Evolutionary conservation across 2,113 vertebrate genomes (phyloP).

Genomic region (Notarius quadriscutis): DNA sequence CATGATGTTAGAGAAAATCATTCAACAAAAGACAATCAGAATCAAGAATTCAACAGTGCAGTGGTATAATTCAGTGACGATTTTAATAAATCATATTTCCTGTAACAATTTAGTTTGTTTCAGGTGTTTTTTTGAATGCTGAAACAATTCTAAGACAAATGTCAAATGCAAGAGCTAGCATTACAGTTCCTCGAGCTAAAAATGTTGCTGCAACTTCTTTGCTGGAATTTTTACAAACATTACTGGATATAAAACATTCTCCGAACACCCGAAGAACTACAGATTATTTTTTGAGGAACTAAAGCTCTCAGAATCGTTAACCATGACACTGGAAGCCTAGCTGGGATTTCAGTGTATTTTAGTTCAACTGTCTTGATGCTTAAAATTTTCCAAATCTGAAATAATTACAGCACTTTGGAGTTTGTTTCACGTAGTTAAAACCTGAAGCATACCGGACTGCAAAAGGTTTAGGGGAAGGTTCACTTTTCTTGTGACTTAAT

Average conservation of each 20-base stretch:
- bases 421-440: background rate
- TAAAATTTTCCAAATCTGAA: background rate
- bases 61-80: background rate
- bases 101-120: background rate
- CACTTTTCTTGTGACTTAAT: background rate
- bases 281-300: background rate
- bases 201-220: background rate
- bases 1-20: background rate
- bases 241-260: background rate
- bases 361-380: background rate
- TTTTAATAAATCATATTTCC: background rate
- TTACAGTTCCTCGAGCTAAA: background rate
- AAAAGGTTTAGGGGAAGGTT: background rate
- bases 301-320: background rate
- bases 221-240: background rate
- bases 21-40: background rate
- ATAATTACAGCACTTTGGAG: background rate
- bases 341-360: background rate
- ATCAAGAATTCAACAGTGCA: background rate
- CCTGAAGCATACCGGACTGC: background rate
- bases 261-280: background rate
- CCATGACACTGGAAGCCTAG: background rate
- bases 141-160: background rate
- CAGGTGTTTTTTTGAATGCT: background rate
- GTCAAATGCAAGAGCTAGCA: background rate